A percentile compares a stretch with the other conserved stretches of the same genome.
Evolutionary conservation across 2,888 invertebrate species (phyloP).

Genomic region (Dolichopus griseipennis): DNA sequence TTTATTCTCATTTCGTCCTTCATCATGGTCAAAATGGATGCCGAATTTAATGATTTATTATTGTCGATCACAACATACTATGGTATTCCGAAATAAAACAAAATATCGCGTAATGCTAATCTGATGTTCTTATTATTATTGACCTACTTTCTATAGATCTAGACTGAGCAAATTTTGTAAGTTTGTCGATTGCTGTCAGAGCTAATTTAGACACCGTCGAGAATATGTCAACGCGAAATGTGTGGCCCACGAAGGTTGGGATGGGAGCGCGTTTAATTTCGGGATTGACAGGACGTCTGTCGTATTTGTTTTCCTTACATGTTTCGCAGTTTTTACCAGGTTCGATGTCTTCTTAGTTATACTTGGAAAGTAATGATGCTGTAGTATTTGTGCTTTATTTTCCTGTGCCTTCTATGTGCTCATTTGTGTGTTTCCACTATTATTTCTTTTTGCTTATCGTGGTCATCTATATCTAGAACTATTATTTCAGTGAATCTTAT

Average conservation of each 20-base stretch:
- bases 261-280: slow-evolving; percentile 12
- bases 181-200: slow-evolving; percentile 18
- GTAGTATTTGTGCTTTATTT: too few species aligned
- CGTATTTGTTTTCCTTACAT: slow-evolving; percentile 18
- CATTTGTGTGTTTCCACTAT: too few species aligned
- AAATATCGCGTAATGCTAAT: slow-evolving; percentile 19
- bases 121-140: slow-evolving; percentile 15
- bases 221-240: slow-evolving; percentile 20
- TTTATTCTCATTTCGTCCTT: slow-evolving; percentile 18
- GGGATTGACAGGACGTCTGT: slow-evolving; percentile 18
- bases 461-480: too few species aligned
- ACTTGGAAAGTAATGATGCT: slow-evolving; percentile 16
- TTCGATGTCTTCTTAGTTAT: slow-evolving; percentile 10
- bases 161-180: slow-evolving; percentile 15
- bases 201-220: slow-evolving; percentile 18
- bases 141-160: slow-evolving; percentile 15
- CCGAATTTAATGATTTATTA: slow-evolving; percentile 18
- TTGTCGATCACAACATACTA: slow-evolving; percentile 21
- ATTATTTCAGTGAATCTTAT: too few species aligned
- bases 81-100: slow-evolving; percentile 20
- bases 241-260: slow-evolving; percentile 18
- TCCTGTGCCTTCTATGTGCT: too few species aligned
- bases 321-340: slow-evolving; percentile 11
- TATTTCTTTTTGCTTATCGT: too few species aligned
- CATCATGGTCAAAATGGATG: slow-evolving; percentile 15